Evolutionary conservation across 2,113 vertebrate species (phyloP), one percentile per base, ranked within the genome.

Genomic region (Sceloporus tristichus): DNA sequence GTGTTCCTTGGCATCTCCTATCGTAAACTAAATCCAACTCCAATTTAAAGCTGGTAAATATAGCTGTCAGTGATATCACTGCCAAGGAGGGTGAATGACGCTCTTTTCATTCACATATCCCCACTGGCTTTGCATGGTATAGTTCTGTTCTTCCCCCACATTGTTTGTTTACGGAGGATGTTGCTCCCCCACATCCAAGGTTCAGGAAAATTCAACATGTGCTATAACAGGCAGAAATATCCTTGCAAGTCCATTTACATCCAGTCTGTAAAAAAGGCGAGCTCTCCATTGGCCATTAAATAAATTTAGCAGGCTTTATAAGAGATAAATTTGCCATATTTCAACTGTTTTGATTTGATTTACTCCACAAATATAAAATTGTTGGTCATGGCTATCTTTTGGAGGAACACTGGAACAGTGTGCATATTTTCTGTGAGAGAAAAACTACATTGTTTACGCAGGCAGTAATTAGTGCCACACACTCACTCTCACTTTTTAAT

Each of bases 41-140:
- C 89, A 93, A 95, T 80, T 70, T 77, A 88, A 90, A 87, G 48
- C 89, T 89, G 71, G 88, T 91, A 94, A 92, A 94, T 91, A 92
- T 94, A 95, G 91, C 59, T 62, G 77, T 62, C 9, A 13, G 21
- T 93, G 88, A 95, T 85, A 76, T 93, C 90, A 94, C 3, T 59
- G 7, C 76, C 27, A n/a, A 84, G 66, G 59, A 34, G 68, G 56
- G 65, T 93, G 91, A 95, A 95, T 94, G 92, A 92, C 16, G 2
- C 83, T 71, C 84, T 86, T 77, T 94, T 95, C 94, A 93, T 93
- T 91, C 82, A 83, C 65, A 76, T 38, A 1, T 5, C 1, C 0
- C 48, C 68, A 29, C 79, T 91, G 5, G 0, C n/a, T 91, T 91
- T 90, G 86, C 82, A 75, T 29, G 75, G 86, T 89, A 68, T 27